Percentiles rank a stretch among this genome's conserved stretches.
Evolutionary conservation across 2,888 invertebrate species (phyloP).

Genomic region (Listrodromus nycthemerus): DNA sequence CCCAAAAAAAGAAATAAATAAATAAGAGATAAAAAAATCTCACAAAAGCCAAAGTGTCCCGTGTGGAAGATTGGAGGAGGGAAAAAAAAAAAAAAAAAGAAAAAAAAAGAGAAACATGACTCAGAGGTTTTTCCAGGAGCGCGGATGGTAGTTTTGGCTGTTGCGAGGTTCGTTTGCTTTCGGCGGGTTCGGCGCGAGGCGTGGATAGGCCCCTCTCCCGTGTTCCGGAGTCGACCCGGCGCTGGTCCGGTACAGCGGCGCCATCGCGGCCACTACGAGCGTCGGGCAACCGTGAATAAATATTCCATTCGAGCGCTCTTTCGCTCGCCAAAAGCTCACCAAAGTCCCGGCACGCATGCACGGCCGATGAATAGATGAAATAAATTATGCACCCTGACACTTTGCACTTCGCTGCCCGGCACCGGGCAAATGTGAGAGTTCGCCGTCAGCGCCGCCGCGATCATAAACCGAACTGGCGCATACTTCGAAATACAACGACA

Average conservation of each 20-base stretch:
- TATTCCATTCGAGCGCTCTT: conserved; percentile 71
- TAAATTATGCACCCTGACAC: conserved; percentile 76
- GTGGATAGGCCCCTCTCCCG: no score
- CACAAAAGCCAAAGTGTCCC: no score
- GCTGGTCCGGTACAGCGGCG: conserved; percentile 27
- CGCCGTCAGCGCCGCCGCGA: not conserved
- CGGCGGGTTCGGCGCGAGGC: no score
- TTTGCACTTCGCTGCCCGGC: conserved; percentile 68
- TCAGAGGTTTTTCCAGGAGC: no score
- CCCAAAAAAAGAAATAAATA: no score
- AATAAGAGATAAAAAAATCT: no score
- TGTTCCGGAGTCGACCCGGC: conserved; percentile 33
- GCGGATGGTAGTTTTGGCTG: no score
- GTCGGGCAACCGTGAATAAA: conserved; percentile 71
- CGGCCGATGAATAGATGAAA: conserved; percentile 73
- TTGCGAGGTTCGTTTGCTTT: no score
- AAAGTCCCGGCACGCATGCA: conserved; percentile 60
- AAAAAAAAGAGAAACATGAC: no score
- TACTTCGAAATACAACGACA: not conserved
- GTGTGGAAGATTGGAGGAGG: no score
- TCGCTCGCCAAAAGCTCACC: conserved; percentile 53
- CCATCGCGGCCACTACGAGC: conserved; percentile 44
- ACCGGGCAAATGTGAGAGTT: conserved; percentile 11
- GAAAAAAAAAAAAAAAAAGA: no score
- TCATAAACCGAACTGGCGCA: not conserved